A percentile compares a stretch with the other conserved stretches of the same genome.
These are phyloP conservation scores for Autographa pulchrina DNA, from an alignment of 2,888 invertebrate species.

Conservation along the genomic window DNA sequence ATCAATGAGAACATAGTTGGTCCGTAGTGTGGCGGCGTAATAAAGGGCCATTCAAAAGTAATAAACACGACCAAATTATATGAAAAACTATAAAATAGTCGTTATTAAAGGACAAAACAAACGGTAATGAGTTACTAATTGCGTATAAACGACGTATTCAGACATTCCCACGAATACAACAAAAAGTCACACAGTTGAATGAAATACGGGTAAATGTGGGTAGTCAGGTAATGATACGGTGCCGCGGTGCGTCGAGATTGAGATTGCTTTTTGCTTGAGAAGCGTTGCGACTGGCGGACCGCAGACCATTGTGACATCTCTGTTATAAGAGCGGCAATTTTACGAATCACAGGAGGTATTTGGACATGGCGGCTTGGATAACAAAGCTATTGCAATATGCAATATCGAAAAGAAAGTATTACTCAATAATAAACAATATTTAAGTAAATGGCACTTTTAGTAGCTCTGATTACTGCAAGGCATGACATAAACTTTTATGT, in stretches of 20 bases:
- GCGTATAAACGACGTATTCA: slow-evolving; percentile 81
- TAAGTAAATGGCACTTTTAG: neutral
- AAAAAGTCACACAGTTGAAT: slow-evolving; percentile 65
- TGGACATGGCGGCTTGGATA: slow-evolving; percentile 17
- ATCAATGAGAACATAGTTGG: slow-evolving; percentile 55
- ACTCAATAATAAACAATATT: neutral
- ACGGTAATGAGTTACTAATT: slow-evolving; percentile 81
- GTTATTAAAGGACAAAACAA: slow-evolving; percentile 77
- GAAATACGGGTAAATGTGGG: slow-evolving; percentile 58
- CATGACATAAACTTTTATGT: neutral
- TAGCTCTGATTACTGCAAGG: neutral
- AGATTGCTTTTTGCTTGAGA: slow-evolving; percentile 48
- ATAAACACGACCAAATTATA: slow-evolving; percentile 71
- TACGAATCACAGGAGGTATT: slow-evolving; percentile 26
- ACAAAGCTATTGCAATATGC: slow-evolving; percentile 13
- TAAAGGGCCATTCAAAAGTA: slow-evolving; percentile 68
- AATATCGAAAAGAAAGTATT: neutral
- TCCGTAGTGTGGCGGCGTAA: slow-evolving; percentile 50
- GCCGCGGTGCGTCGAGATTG: slow-evolving; percentile 29
- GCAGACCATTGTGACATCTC: slow-evolving; percentile 37
- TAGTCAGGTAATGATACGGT: slow-evolving; percentile 36
- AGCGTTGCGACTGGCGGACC: slow-evolving; percentile 27
- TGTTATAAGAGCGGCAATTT: slow-evolving; percentile 40
- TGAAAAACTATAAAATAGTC: slow-evolving; percentile 67
- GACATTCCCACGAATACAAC: slow-evolving; percentile 72